Evolutionary conservation across 2,797 vertebrate genomes (phyloP).

Genomic region (Gymnodraco acuticeps): DNA sequence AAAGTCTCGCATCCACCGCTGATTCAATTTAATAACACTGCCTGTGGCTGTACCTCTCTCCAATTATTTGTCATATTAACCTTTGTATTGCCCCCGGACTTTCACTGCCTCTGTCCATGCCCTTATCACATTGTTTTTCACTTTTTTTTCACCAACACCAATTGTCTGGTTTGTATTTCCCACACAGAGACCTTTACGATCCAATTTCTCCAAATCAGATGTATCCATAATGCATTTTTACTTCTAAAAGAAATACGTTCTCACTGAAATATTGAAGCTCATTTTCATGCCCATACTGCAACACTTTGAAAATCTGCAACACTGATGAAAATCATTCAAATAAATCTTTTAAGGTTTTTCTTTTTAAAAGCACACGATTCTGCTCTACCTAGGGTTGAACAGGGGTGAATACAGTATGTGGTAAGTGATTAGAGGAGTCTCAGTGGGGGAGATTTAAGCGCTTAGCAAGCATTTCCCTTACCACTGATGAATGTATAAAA

Average conservation of each 20-base stretch:
- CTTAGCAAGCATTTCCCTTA: constrained; percentile 24
- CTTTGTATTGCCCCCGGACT: constrained; percentile 40
- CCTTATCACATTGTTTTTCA: constrained; percentile 30
- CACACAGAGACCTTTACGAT: constrained; percentile 15
- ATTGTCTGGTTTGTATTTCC: constrained; percentile 22
- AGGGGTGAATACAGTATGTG: constrained; percentile 23
- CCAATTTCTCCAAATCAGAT: constrained; percentile 18
- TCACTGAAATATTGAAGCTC: constrained; percentile 31
- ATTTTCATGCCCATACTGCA: constrained; percentile 47
- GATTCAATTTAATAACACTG: constrained; percentile 57
- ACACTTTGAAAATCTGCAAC: too few relatives aligned
- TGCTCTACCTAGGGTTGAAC: constrained; percentile 28
- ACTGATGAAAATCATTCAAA: constrained; percentile 60
- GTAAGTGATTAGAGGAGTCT: constrained; percentile 40
- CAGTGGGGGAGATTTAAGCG: constrained; percentile 33
- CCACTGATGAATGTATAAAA: constrained; percentile 15
- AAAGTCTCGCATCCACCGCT: constrained; percentile 25
- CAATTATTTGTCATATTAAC: constrained; percentile 74
- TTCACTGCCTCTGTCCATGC: constrained; percentile 21
- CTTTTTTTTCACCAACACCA: constrained; percentile 13
- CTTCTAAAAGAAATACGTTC: constrained; percentile 47
- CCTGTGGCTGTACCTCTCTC: constrained; percentile 39
- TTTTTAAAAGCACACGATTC: constrained; percentile 34
- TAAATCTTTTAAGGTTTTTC: constrained; percentile 56
- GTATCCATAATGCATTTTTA: constrained; percentile 45